Evolutionary conservation across 2,888 invertebrate species (phyloP).

Genomic region (Matsumyia berberina): DNA sequence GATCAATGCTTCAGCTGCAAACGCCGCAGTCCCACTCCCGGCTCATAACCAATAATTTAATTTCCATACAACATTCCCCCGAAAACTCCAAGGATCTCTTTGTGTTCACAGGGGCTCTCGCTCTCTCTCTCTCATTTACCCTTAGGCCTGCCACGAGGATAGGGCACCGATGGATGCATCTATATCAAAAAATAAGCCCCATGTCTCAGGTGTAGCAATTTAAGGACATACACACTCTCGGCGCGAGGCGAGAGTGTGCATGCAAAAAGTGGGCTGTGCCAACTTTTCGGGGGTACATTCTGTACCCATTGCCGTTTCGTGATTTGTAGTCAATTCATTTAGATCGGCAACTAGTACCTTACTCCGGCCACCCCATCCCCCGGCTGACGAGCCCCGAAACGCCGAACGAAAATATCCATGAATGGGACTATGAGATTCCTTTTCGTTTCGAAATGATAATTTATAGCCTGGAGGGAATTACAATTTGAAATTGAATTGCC

Average conservation of each 20-base stretch:
- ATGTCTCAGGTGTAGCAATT: conserved; percentile 77
- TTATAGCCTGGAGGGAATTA: conserved; percentile 76
- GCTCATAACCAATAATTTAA: conserved; percentile 77
- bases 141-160: not conserved
- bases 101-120: conserved; percentile 45
- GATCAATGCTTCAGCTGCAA: conserved; percentile 43
- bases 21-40: conserved; percentile 21
- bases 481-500: conserved; percentile 77
- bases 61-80: conserved; percentile 67
- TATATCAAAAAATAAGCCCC: conserved; percentile 76
- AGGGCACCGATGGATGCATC: conserved; percentile 68
- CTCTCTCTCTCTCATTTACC: conserved; percentile 63
- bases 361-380: not conserved
- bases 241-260: conserved; percentile 38
- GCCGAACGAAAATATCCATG: conserved; percentile 61
- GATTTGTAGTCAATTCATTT: conserved; percentile 77
- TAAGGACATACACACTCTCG: conserved; percentile 58
- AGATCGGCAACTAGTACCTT: conserved; percentile 75
- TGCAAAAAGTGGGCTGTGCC: conserved; percentile 65
- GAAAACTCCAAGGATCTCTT: conserved; percentile 43
- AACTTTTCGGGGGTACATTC: conserved; percentile 65
- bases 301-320: conserved; percentile 73
- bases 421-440: conserved; percentile 75
- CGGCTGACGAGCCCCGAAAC: not conserved
- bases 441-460: conserved; percentile 76